Evolutionary conservation across 2,113 vertebrate genomes (phyloP), one percentile per base, ranked within the genome.

Genomic region (Mus spicilegus): DNA sequence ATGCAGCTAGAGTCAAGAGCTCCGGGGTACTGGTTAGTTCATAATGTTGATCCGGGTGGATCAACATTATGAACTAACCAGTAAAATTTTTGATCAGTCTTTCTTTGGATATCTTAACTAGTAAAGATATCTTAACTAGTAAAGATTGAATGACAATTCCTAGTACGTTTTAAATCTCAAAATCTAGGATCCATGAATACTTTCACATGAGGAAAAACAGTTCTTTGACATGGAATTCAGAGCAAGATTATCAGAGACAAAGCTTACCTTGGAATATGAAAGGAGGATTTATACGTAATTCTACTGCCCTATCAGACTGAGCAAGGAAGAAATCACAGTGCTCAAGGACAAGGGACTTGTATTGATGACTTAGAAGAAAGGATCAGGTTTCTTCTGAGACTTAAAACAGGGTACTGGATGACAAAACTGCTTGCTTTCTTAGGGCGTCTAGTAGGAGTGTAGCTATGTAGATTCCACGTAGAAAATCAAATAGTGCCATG

Each of bases 301-400:
- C 28, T 49, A 4, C 3, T 30, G 11, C 7, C 54, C 3, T 42
- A 36, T 3, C 5, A 9, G 2, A 42, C 5, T 70, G 20, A 33
- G 11, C 73, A 63, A 6, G 5, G 7, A n/a, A 61, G 30, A 42
- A 70, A 19, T 11, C 28, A 51, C 4, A 33, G 26, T 17, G 1
- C 36, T 36, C 2, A 65, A 46, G 19, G 1, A 56, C 1, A 3
- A 58, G 28, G 58, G 8, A 5, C 28, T 20, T 36, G 0, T 16
- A 24, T 20, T 67, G 12, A 3, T 42, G 12, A 65, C 3, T n/a
- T 84, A 56, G 20, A 65, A 56, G 28, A 72, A 33, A 9, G 11
- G 3, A 12, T 84, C 12, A 84, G 7, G 22, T 42, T 28, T 24
- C 20, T n/a, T 5, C 4, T 70, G 14, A 16, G 46, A 2, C 2